Percentiles rank a stretch among this genome's conserved stretches.
Evolutionary conservation across 2,113 vertebrate species (phyloP).

Genomic region (Colistium nudipinnis): DNA sequence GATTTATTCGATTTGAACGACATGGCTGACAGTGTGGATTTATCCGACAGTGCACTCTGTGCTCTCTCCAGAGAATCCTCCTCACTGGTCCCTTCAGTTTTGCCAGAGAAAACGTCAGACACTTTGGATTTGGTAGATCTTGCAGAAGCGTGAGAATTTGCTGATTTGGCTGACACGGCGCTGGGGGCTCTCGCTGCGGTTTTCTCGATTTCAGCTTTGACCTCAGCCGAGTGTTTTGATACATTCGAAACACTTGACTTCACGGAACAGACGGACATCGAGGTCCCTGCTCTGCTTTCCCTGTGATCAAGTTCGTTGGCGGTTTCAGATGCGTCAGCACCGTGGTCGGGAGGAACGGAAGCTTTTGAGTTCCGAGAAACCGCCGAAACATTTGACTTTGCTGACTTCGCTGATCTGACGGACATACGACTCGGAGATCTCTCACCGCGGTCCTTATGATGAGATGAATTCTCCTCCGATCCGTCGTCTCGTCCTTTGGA

Average conservation of each 20-base stretch:
- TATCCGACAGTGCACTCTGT: conserved; percentile 47
- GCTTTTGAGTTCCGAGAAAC: conserved; percentile 43
- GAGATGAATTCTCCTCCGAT: background rate
- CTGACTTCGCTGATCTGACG: conserved; percentile 53
- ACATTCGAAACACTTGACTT: conserved; percentile 52
- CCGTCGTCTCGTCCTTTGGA: conserved; percentile 13
- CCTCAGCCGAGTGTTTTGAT: conserved; percentile 53
- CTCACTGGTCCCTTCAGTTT: conserved; percentile 8
- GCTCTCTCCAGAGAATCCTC: conserved; percentile 28
- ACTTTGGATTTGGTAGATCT: conserved; percentile 49
- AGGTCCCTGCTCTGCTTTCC: conserved; percentile 49
- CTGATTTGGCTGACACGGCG: conserved; percentile 54
- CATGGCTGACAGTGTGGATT: conserved; percentile 44
- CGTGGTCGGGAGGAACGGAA: conserved; percentile 20
- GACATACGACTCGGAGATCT: conserved; percentile 47
- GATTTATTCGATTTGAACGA: conserved; percentile 51
- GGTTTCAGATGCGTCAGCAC: background rate
- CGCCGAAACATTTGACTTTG: conserved; percentile 50
- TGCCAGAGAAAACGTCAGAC: conserved; percentile 36
- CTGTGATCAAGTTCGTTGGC: conserved; percentile 12
- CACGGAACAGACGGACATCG: conserved; percentile 48
- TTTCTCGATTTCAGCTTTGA: conserved; percentile 26
- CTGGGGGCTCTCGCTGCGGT: conserved; percentile 41
- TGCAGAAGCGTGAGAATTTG: conserved; percentile 52
- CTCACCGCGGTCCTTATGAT: conserved; percentile 11